phyloP scores from a whole-genome alignment of 2,888 invertebrate genomes.

The Automeris io region DNA sequence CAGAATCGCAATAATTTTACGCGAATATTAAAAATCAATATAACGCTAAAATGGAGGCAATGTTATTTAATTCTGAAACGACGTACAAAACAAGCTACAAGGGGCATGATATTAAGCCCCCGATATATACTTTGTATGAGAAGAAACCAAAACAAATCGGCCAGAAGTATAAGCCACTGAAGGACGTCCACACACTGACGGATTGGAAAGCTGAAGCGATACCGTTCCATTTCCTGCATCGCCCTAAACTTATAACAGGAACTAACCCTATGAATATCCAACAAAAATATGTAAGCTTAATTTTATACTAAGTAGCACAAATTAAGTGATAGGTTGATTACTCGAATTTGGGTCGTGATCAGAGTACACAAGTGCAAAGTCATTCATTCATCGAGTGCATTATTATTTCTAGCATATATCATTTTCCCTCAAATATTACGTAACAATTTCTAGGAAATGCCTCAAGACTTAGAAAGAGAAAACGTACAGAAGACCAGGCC shows the following conservation, averaged over 20 bases:
- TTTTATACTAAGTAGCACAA: no score
- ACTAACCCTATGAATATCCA: conserved; percentile 35
- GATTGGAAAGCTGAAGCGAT: conserved; percentile 26
- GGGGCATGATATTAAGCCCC: conserved; percentile 18
- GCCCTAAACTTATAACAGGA: conserved; percentile 25
- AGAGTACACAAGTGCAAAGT: no score
- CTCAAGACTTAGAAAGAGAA: conserved; percentile 24
- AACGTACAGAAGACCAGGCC: conserved; percentile 35
- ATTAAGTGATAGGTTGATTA: no score
- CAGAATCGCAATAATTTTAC: no score
- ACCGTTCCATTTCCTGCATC: conserved; percentile 36
- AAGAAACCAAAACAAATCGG: conserved; percentile 17
- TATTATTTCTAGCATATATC: no score
- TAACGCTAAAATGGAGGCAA: conserved; percentile 20
- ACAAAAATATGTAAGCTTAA: conserved; percentile 10
- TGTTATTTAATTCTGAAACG: conserved; percentile 41
- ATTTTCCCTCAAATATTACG: no score
- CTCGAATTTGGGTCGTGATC: no score
- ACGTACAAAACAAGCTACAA: conserved; percentile 31
- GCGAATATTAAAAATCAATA: no score
- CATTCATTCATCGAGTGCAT: no score
- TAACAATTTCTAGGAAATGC: conserved; percentile 17
- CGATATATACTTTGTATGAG: conserved; percentile 22
- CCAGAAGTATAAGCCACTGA: conserved; percentile 21
- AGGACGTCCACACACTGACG: conserved; percentile 37